Evolutionary conservation across 2,797 vertebrate genomes (phyloP), one percentile per base, ranked within the genome.

Genomic region (Enteromius viviparus): DNA sequence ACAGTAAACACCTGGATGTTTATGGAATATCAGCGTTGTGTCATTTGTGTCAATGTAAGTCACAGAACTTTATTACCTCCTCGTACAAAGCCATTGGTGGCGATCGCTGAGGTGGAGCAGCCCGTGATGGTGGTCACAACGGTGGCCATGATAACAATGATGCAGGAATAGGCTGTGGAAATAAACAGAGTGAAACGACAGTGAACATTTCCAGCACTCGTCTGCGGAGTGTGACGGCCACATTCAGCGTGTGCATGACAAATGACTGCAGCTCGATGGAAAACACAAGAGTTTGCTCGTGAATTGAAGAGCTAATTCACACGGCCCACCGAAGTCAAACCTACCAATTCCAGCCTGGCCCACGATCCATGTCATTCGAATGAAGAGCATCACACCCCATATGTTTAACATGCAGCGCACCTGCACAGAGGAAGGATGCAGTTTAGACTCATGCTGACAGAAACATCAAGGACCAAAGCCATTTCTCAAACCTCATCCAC

Each of bases 311-410:
- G 76, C 66, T 82, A 87, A 85, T 78, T 82, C 83, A 85, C 87
- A 85, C 26, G 69, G 60, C 62, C 76, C 45, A 76, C 37, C 76
- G 42, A 40, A 51, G 82, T 81, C 65, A 78, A 82, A 10, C 96
- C 91, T 95, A 98, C 98, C 98, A 88, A 99, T 98, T 78, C 98
- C 98, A 91, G 98, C 95, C 80, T 98, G 97, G 87, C 98, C 98
- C 64, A 99, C 98, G 87, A 99, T 99, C 98, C 98, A 99, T 0
- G 97, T 97, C 82, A 99, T 95, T 81, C 98, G 96, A 90, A 99
- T 99, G 91, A 99, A 99, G 77, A 99, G 97, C 98, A 99, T 99
- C 90, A 99, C 98, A 78, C 97, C 98, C 98, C 98, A 99, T 70
- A 99, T 99, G 94, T 99, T 99, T 91, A 99, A 90, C 98, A 99